Percentiles rank a stretch among this genome's conserved stretches.
Evolutionary conservation across 1,140 invertebrate species (phyloP).

Genomic region (Galendromus occidentalis): DNA sequence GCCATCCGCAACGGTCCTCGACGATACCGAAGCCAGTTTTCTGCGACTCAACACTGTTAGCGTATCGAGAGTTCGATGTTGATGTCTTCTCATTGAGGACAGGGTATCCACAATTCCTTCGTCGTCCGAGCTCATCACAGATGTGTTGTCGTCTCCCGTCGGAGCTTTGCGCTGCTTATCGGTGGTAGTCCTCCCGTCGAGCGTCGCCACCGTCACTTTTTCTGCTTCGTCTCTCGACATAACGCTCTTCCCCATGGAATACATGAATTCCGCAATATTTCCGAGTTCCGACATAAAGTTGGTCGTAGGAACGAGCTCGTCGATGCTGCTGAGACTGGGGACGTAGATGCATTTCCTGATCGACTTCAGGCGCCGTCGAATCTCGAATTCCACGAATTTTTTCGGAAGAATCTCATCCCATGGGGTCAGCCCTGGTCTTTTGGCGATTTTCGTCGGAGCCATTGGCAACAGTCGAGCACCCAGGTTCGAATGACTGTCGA

Average conservation of each 20-base stretch:
- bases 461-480: background rate
- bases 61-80: too few relatives aligned
- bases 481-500: background rate
- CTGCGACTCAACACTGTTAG: too few relatives aligned
- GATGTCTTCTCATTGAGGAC: too few relatives aligned
- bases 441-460: background rate
- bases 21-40: too few relatives aligned
- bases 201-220: background rate
- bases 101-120: background rate
- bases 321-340: background rate
- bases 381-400: slow-evolving; percentile 3
- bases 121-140: background rate
- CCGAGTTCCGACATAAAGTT: slow-evolving; percentile 9
- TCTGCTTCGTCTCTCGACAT: background rate
- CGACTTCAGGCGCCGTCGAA: background rate
- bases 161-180: too few relatives aligned
- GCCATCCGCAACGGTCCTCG: background rate
- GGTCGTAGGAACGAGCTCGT: slow-evolving; percentile 1
- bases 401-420: background rate
- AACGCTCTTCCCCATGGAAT: background rate
- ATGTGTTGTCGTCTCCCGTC: too few relatives aligned
- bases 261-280: slow-evolving; percentile 1
- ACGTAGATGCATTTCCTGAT: background rate
- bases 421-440: background rate
- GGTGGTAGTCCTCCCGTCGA: background rate